Base-by-base conservation (phyloP, 2,888 invertebrate species). In the Timema podura region DNA sequence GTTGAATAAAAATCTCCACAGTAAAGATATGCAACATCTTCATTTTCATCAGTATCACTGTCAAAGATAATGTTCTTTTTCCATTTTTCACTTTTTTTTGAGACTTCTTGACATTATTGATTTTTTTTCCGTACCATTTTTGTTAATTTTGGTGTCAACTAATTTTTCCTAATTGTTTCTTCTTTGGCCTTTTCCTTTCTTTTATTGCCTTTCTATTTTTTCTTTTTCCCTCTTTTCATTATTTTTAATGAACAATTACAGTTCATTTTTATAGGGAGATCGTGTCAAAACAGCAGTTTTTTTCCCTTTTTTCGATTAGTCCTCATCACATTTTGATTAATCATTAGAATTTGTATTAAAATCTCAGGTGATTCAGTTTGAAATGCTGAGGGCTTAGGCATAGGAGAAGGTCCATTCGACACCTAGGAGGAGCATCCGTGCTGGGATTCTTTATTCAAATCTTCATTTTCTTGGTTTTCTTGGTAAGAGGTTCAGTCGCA, bases 261-360 rank as follows among this genome's bases (percentile, higher is more conserved):
- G 30, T 16, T 9, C 59, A 13, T 48, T 66, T 10, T 10, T 66
- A 16, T 48, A 51, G 13, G 66, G 48, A 16, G 48, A 66, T 7
- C 44, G 44, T 10, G 51, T 11, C 8, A 66, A 49, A 15, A 49
- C 66, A 49, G 49, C 48, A 51, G 30, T n/a, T 48, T 66, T 66
- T n/a, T 7, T 16, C 49, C 16, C 16, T 48, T 66, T 15, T 51
- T 48, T 16, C 51, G 8, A 8, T 30, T 66, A 16, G 48, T 51
- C 16, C 51, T 66, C 65, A 30, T 65, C n/a, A 45, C 46, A 51
- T n/a, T n/a, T n/a, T n/a, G n/a, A n/a, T n/a, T n/a, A n/a, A n/a
- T n/a, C n/a, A n/a, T n/a, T n/a, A n/a, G n/a, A n/a, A n/a, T n/a
- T n/a, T n/a, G n/a, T n/a, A n/a, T n/a, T n/a, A n/a, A n/a, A n/a